Conservation (phyloP, 2,888 invertebrate species). For the Resseliella maxima region DNA sequence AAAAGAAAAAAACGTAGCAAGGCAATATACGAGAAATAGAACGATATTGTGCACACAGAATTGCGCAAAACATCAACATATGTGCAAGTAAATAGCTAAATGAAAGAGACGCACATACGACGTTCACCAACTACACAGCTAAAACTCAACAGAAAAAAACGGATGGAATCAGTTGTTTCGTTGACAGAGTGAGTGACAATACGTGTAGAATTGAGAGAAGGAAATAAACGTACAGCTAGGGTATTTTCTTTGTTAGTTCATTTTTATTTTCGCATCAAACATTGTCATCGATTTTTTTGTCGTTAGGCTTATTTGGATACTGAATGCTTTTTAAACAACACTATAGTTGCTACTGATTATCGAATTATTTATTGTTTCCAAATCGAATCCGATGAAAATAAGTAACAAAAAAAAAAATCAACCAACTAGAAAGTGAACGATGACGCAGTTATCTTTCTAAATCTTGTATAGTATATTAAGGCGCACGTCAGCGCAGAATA, state of each 20-base stretch:
- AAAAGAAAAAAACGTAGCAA: constrained; percentile 23
- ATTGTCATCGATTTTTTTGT: background rate
- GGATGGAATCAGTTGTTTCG: constrained; percentile 54
- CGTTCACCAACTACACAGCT: background rate
- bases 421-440: constrained; percentile 3
- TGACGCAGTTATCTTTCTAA: constrained; percentile 36
- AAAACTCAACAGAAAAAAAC: background rate
- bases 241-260: constrained; percentile 49
- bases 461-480: background rate
- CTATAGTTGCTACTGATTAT: background rate
- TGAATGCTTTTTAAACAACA: background rate
- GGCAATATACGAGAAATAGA: background rate
- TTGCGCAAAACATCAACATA: constrained; percentile 38
- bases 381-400: background rate
- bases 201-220: background rate
- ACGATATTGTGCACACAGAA: background rate
- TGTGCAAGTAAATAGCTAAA: background rate
- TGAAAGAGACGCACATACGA: constrained; percentile 13
- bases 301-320: background rate
- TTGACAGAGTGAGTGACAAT: constrained; percentile 55
- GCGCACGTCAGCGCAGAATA: constrained; percentile 35
- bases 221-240: constrained; percentile 26
- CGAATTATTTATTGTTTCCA: background rate
- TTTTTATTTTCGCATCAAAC: background rate
- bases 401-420: background rate